A percentile compares a stretch with the other conserved stretches of the same genome.
Conservation (phyloP, 2,888 invertebrate species). For the Tipula confusa region DNA sequence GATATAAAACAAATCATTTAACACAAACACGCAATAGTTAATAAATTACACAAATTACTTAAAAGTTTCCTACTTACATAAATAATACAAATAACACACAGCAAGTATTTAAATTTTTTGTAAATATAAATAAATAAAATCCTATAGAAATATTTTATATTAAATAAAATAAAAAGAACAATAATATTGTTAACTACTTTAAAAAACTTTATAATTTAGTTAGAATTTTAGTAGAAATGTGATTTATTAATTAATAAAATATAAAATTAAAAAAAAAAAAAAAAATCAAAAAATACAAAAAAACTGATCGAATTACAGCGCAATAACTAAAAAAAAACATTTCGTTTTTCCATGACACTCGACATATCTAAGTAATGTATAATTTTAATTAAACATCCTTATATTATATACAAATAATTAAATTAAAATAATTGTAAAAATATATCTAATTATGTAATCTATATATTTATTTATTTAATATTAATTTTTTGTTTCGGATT, state of each 20-base stretch:
- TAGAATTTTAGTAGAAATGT: conserved; percentile 12
- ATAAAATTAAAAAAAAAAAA: not conserved
- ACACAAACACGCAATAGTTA: not conserved
- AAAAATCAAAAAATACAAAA: too few relatives aligned
- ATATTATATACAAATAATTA: not conserved
- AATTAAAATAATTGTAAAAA: conserved; percentile 13
- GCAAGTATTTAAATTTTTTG: conserved; percentile 5
- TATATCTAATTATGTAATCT: not conserved
- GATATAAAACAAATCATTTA: not conserved
- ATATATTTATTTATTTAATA: conserved; percentile 1
- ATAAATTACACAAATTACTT: not conserved
- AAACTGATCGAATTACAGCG: not conserved
- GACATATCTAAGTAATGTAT: not conserved
- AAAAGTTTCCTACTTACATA: conserved; percentile 8
- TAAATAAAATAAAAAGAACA: not conserved
- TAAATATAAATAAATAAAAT: not conserved
- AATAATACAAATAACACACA: not conserved
- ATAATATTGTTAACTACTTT: conserved; percentile 9
- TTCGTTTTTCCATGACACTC: not conserved
- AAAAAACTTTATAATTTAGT: not conserved
- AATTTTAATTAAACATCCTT: too few relatives aligned
- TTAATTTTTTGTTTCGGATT: not conserved
- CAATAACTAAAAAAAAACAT: not conserved
- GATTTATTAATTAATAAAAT: conserved; percentile 12
- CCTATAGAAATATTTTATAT: not conserved